phyloP scores from a whole-genome alignment of 2,797 vertebrate genomes.

The Lemur catta region DNA sequence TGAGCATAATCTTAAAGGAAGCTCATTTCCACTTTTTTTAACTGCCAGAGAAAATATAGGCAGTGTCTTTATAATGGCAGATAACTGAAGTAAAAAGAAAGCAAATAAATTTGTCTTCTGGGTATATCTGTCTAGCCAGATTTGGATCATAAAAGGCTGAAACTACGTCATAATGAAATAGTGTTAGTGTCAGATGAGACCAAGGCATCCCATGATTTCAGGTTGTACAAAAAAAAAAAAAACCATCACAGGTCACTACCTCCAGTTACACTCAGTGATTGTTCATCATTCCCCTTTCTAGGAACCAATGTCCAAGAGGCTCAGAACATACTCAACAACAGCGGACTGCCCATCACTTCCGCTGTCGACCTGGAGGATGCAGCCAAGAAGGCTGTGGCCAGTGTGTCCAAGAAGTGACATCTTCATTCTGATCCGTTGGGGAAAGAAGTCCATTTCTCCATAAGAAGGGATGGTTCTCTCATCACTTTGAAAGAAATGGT shows the following conservation, averaged over 20 bases:
- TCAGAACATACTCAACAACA: conserved; percentile 92
- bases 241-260: neutral
- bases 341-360: conserved; percentile 93
- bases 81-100: neutral
- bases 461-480: neutral
- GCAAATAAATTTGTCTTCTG: neutral
- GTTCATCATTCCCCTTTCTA: conserved; percentile 66
- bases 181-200: neutral
- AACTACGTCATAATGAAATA: neutral
- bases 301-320: conserved; percentile 97
- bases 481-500: conserved; percentile 46
- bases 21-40: neutral
- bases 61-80: neutral
- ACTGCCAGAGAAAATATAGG: neutral
- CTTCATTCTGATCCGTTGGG: neutral
- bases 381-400: conserved; percentile 94
- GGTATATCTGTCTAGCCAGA: neutral
- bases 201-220: neutral
- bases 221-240: neutral
- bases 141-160: neutral
- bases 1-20: neutral
- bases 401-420: conserved; percentile 88
- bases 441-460: neutral
- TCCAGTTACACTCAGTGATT: neutral
- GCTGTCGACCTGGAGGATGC: conserved; percentile 96